Evolutionary conservation across 2,888 invertebrate species (phyloP).

Genomic region (Phyto melanocephala): DNA sequence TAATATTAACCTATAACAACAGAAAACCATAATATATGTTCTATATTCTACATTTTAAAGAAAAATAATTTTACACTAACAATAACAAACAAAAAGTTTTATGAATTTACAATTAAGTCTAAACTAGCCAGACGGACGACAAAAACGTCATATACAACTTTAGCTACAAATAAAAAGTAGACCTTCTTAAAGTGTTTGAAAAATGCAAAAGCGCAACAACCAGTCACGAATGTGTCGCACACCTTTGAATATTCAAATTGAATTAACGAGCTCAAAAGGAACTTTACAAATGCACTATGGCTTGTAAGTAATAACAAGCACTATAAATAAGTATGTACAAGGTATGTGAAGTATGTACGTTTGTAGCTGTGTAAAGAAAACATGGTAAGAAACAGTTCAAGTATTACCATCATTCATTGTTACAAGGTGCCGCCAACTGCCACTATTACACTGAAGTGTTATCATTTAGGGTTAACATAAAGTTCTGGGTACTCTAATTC

Average conservation of each 20-base stretch:
- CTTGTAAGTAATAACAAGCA: constrained; percentile 32
- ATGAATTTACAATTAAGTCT: constrained; percentile 18
- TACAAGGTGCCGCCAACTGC: constrained; percentile 49
- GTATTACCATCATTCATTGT: constrained; percentile 55
- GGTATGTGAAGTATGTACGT: not conserved
- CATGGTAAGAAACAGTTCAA: constrained; percentile 44
- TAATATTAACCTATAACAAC: constrained; percentile 1
- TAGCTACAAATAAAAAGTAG: constrained; percentile 5
- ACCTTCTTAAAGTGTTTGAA: constrained; percentile 60
- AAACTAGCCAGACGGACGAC: constrained; percentile 49
- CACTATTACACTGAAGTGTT: not conserved
- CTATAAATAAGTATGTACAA: constrained; percentile 4
- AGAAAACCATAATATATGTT: not conserved
- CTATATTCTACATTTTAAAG: not conserved
- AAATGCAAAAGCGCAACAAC: constrained; percentile 56
- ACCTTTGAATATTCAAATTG: constrained; percentile 65
- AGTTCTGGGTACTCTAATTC: not conserved
- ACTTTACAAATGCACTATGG: constrained; percentile 45
- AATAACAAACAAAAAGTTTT: not conserved
- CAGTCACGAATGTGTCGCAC: constrained; percentile 65
- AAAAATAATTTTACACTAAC: not conserved
- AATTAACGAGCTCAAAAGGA: constrained; percentile 62
- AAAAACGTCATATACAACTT: not conserved
- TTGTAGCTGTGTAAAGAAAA: not conserved
- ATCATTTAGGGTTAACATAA: not conserved